Evolutionary conservation across 2,888 invertebrate genomes (phyloP).

Genomic region (Beris morrisii): DNA sequence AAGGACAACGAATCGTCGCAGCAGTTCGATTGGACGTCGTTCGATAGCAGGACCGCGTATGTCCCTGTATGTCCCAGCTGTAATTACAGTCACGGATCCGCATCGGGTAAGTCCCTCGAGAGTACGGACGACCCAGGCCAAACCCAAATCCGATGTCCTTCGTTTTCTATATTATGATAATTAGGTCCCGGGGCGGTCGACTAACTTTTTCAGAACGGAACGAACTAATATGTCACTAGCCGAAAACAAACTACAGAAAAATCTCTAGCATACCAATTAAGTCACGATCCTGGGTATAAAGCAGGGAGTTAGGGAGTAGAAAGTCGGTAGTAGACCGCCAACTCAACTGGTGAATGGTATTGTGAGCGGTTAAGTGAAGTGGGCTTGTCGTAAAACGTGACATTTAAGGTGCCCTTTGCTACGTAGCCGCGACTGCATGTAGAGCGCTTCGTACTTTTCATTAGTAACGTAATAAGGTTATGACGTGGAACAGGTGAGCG

Average conservation of each 20-base stretch:
- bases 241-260: constrained; percentile 7
- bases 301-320: too few relatives aligned
- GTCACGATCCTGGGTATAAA: not conserved
- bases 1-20: constrained; percentile 64
- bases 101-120: constrained; percentile 61
- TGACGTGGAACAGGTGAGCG: too few relatives aligned
- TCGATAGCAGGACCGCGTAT: constrained; percentile 67
- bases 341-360: too few relatives aligned
- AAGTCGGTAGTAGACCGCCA: too few relatives aligned
- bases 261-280: constrained; percentile 12
- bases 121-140: too few relatives aligned
- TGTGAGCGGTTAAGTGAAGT: too few relatives aligned
- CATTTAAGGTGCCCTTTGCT: too few relatives aligned
- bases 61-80: constrained; percentile 65
- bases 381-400: too few relatives aligned
- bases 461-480: too few relatives aligned
- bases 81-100: constrained; percentile 58
- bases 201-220: not conserved
- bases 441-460: too few relatives aligned
- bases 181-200: constrained; percentile 5
- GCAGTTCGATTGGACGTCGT: constrained; percentile 69
- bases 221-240: not conserved
- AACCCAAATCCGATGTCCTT: constrained; percentile 6
- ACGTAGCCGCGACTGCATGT: too few relatives aligned
- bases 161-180: constrained; percentile 21